Conservation (phyloP, 1,140 invertebrate genomes). For the Chrysomallon squamiferum region DNA sequence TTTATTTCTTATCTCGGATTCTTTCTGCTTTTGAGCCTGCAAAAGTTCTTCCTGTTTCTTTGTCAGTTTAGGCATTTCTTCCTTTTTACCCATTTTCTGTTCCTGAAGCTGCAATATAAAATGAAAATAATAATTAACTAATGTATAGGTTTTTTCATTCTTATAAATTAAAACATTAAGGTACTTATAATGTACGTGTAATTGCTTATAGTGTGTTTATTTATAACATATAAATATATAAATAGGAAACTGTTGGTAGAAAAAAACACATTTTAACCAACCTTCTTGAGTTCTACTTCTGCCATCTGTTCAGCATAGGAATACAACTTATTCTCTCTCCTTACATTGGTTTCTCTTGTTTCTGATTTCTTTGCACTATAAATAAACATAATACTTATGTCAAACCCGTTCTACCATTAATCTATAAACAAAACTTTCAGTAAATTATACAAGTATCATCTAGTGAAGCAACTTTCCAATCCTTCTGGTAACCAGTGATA, state of each 20-base stretch:
- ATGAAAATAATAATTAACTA: neutral
- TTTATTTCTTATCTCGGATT: slow-evolving; percentile 75
- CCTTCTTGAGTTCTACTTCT: slow-evolving; percentile 85
- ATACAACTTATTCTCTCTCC: slow-evolving; percentile 95
- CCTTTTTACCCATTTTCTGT: slow-evolving; percentile 81
- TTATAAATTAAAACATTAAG: no score
- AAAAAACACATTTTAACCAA: slow-evolving; percentile 29
- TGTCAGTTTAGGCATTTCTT: slow-evolving; percentile 75
- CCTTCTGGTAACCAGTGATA: no score
- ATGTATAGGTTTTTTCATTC: neutral
- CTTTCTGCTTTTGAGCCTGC: slow-evolving; percentile 85
- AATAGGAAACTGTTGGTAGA: no score
- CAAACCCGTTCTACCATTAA: no score
- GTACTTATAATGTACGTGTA: no score
- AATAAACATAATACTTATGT: no score
- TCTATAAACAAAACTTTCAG: no score
- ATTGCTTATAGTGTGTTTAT: no score
- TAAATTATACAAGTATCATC: no score
- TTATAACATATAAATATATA: no score
- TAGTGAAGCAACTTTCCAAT: no score
- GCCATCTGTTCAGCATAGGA: slow-evolving; percentile 97
- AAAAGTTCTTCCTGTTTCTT: slow-evolving; percentile 94
- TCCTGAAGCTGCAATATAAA: slow-evolving; percentile 75
- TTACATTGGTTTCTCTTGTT: slow-evolving; percentile 80
- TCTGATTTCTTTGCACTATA: slow-evolving; percentile 65